Base-by-base conservation (phyloP, 2,888 invertebrate genomes). In the Volucella inflata region DNA sequence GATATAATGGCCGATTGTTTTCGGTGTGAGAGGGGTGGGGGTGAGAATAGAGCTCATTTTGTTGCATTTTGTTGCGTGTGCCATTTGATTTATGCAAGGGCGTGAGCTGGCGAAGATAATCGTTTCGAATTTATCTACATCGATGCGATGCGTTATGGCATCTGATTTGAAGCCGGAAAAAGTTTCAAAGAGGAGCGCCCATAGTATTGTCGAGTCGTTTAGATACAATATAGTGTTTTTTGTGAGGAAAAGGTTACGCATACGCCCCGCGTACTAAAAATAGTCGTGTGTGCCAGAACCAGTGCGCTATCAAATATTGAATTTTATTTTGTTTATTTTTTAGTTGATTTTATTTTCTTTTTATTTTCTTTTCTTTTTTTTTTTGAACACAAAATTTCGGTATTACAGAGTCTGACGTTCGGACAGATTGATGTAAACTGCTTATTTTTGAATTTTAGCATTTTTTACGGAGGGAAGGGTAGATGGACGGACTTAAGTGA, bases 71-170 rank as follows among this genome's bases (percentile, higher is more conserved):
- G 72, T 74, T 85, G 80, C 84, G 85, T 85, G 85, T 60, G 81
- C 76, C 80, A 77, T 70, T 62, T 85, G 80, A 85, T 76, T 81
- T 85, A 85, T 70, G 71, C 81, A 81, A 85, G 81, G 81, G 80
- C 85, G 75, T 38, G 17, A 42, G 46, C 48, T 68, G 64, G 62
- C 40, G 21, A 64, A 44, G 64, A 59, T 81, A 64, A 81, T 76
- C 40, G 50, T 17, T 53, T 65, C n/a, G 44, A 44, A 48, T 76
- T 71, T 76, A 71, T 71, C 59, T 57, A 60, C 48, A 36, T 62
- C 60, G 30, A 16, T 46, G 30, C 30, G 48, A 71, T 65, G 46
- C 71, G 46, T 76, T 60, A 60, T 53, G 59, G 65, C 48, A 82
- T 83, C 62, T 44, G 17, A 42, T 62, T 55, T 42, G 70, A 60